phyloP scores from a whole-genome alignment of 2,113 vertebrate species.

The Malurus melanocephalus region DNA sequence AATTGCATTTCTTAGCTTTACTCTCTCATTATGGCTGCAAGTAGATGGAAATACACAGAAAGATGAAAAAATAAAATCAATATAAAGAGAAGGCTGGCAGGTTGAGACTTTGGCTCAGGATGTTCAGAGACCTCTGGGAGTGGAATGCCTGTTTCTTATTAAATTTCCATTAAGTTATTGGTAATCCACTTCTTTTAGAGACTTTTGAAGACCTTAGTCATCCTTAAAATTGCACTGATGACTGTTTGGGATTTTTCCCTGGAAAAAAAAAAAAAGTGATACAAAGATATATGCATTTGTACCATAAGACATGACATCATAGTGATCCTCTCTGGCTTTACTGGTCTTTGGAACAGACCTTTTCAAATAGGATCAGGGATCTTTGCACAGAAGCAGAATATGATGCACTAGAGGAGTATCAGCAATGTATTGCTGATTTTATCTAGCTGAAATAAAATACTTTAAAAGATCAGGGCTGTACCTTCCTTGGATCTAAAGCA shows the following conservation, averaged over 20 bases:
- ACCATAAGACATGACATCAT: neutral
- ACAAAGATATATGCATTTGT: neutral
- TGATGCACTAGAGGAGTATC: neutral
- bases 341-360: neutral
- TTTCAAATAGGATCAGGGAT: neutral
- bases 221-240: neutral
- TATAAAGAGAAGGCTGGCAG: neutral
- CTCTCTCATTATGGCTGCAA: neutral
- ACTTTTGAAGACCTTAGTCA: neutral
- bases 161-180: neutral
- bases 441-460: neutral
- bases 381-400: neutral
- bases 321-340: neutral
- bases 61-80: neutral
- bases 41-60: neutral
- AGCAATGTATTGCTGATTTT: neutral
- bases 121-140: neutral
- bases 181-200: neutral
- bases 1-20: neutral
- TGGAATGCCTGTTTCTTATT: neutral
- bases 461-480: neutral
- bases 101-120: neutral
- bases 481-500: neutral
- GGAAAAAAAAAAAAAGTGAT: neutral
- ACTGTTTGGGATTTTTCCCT: neutral